Conservation (phyloP, 2,113 vertebrate genomes). For the Nothobranchius kuhntae region DNA sequence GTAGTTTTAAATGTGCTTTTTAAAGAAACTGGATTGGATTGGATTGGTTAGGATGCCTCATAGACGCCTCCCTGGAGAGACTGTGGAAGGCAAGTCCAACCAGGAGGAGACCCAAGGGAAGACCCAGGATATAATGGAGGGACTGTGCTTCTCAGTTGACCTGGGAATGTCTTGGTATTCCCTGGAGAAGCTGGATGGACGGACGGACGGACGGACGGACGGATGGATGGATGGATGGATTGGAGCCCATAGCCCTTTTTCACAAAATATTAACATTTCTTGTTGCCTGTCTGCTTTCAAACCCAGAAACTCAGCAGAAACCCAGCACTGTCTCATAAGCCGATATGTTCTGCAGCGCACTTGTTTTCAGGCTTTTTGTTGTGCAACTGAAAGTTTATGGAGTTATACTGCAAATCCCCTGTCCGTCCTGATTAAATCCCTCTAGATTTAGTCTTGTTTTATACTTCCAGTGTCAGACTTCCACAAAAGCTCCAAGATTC, state of each 20-base stretch:
- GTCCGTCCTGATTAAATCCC: conserved; percentile 20
- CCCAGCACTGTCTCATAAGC: conserved; percentile 14
- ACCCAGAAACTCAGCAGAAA: background rate
- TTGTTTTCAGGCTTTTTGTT: conserved; percentile 10
- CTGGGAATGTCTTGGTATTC: no score
- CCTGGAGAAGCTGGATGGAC: no score
- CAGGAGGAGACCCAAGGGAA: no score
- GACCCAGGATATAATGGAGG: no score
- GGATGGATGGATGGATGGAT: background rate
- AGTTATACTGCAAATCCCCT: conserved; percentile 29
- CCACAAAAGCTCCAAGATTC: conserved; percentile 14
- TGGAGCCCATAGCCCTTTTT: no score
- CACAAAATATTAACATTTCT: background rate
- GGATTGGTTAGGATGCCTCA: no score
- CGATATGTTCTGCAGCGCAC: background rate
- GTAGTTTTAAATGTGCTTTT: no score
- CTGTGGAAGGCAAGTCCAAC: no score
- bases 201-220: no score
- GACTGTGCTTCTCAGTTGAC: no score
- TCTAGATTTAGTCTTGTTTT: conserved; percentile 23
- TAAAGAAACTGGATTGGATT: no score
- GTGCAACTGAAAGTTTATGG: background rate
- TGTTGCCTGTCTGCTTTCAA: background rate
- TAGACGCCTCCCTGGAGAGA: no score
- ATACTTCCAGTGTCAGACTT: conserved; percentile 10